phyloP scores from a whole-genome alignment of 2,797 vertebrate species.

The Sebastes dallii region DNA sequence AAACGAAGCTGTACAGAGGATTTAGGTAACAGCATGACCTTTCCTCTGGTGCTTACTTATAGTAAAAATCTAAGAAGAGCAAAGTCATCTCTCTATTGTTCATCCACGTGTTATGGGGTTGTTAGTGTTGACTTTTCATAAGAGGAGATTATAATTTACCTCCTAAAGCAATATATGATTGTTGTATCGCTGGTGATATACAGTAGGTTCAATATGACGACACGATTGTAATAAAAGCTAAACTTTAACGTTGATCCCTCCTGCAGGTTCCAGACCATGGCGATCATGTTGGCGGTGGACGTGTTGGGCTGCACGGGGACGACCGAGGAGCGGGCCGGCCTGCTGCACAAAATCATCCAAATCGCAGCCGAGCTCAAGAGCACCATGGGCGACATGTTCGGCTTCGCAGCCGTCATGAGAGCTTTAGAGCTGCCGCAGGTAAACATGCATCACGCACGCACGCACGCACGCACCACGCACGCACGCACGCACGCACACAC shows the following conservation, averaged over 20 bases:
- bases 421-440: conserved; percentile 95
- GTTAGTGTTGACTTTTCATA: not conserved
- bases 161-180: not conserved
- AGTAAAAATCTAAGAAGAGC: not conserved
- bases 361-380: conserved; percentile 91
- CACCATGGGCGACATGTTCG: conserved; percentile 94
- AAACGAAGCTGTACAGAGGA: too few species aligned
- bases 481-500: too few species aligned
- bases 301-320: conserved; percentile 94
- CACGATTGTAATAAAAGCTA: not conserved
- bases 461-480: too few species aligned
- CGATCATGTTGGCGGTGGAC: conserved; percentile 91
- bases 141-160: not conserved
- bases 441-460: not conserved
- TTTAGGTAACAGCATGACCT: not conserved
- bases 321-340: conserved; percentile 86
- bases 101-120: too few species aligned
- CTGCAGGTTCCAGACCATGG: conserved; percentile 92
- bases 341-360: conserved; percentile 92
- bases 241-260: not conserved
- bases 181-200: not conserved
- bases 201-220: not conserved
- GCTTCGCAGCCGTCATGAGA: conserved; percentile 93
- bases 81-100: not conserved
- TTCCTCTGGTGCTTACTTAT: not conserved